Evolutionary conservation across 2,888 invertebrate species (phyloP), one percentile per base, ranked within the genome.

Genomic region (Agriopis leucophaearia): DNA sequence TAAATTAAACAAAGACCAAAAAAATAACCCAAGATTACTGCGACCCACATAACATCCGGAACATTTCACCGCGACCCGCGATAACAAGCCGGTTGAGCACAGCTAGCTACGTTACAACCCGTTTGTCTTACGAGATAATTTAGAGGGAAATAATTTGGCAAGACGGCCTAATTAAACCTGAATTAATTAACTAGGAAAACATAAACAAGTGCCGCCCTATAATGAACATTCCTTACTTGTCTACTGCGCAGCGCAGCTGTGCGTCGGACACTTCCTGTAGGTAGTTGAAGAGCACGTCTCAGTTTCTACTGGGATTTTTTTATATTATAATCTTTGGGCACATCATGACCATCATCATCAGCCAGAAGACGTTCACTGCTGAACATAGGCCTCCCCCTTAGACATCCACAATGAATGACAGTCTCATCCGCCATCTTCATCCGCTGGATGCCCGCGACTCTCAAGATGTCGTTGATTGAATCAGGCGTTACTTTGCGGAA

Each of bases 121-220:
- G 78, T 83, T 82, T 82, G 81, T 83, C 81, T 83, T 79, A 78
- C 80, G 64, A 84, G 81, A 86, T 87, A 86, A 87, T 88, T 88
- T 87, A 89, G 78, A 76, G 75, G 82, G 81, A 81, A 85, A 87
- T 87, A 83, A 85, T 85, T 88, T 84, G 73, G 70, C 77, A 78
- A 84, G 82, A 84, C 80, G 74, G 80, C 83, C 83, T 85, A 88
- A 87, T 88, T 88, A 85, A 83, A 86, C 83, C 82, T 80, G 77
- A 85, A 86, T 86, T 87, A 85, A 88, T 88, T 86, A 88, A 86
- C 81, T 79, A 79, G 70, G 79, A 79, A 85, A 84, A 85, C 84
- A 87, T 84, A 84, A 87, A 86, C 84, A 87, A 84, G 81, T 82
- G 80, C 75, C 71, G 70, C 75, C 69, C 66, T 78, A 73, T 79